Percentiles rank a stretch among this genome's conserved stretches.
Evolutionary conservation across 2,888 invertebrate species (phyloP).

Genomic region (Drosophila emarginata): DNA sequence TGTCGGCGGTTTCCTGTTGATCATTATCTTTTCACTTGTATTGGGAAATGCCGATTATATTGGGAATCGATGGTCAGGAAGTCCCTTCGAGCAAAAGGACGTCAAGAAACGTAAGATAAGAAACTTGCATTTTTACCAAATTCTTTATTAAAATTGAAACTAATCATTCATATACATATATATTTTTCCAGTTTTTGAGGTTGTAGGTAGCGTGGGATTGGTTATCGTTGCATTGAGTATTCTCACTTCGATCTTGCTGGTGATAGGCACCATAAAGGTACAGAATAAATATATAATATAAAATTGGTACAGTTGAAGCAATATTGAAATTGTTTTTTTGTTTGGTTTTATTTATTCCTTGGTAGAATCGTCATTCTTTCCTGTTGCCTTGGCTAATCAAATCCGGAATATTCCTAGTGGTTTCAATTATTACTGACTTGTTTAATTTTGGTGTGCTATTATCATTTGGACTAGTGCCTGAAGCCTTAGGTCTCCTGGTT

Average conservation of each 20-base stretch:
- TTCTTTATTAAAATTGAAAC: neutral
- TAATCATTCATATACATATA: neutral
- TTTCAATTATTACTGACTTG: conserved; percentile 22
- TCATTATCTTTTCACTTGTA: conserved; percentile 48
- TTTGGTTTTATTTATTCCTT: conserved; percentile 15
- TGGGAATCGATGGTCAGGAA: too few relatives aligned
- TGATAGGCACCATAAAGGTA: conserved; percentile 77
- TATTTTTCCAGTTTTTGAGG: conserved; percentile 56
- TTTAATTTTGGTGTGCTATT: too few relatives aligned
- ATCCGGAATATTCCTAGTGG: conserved; percentile 52
- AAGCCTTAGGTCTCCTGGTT: neutral
- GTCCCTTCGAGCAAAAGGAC: neutral
- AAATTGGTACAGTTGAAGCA: neutral
- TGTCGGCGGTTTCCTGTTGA: conserved; percentile 44
- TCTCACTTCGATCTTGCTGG: conserved; percentile 73
- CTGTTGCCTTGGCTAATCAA: conserved; percentile 76
- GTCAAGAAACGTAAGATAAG: neutral
- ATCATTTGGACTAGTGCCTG: too few relatives aligned
- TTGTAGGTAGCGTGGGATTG: conserved; percentile 53
- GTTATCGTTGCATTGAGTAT: conserved; percentile 63
- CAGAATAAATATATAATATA: neutral
- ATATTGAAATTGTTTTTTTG: neutral
- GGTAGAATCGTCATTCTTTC: conserved; percentile 76
- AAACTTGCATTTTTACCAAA: neutral
- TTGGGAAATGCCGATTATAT: conserved; percentile 55